Base-by-base conservation (phyloP, 2,797 vertebrate genomes). In the Telmatherina bonti region DNA sequence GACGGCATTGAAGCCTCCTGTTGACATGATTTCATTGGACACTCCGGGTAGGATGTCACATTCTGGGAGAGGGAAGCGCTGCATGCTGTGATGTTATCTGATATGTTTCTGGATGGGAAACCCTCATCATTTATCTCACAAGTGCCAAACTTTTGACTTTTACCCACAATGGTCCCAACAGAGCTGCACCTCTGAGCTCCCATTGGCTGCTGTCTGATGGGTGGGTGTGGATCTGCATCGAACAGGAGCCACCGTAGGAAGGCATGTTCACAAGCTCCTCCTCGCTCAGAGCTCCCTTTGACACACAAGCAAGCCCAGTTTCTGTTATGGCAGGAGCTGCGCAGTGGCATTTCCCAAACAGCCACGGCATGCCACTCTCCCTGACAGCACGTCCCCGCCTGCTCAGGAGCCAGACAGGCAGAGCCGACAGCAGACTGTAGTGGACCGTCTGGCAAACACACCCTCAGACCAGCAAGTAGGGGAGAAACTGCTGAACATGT, bases 301-400 rank as follows among this genome's bases (percentile, higher is more conserved):
- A 85, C 79, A 82, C 84, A 89, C 72, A 78, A 78, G 72, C 76
- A 76, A 70, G 82, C 59, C 81, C 82, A 81, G 90, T 88, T 90
- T 93, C 84, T 93, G 91, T 93, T 93, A 91, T 93, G 90, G 88
- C 90, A 90, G 86, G 61, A 87, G 85, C 87, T 85, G 82, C 83
- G 86, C 81, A 45, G 60, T 84, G 89, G 91, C 83, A 90, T 91
- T 85, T 79, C 74, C 84, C 85, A 86, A 85, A 88, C 82, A 86
- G 85, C 71, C 73, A 64, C 35, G 66, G 85, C 88, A 85, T 89
- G 90, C 91, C 83, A 80, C 82, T 76, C 71, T 80, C 73, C 68
- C 85, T 72, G 78, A 78, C 86, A 81, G 70, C 79, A 73, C 76
- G 85, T 75, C 88, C 86, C 85, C 30, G 52, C 64, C 82, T 30